Conservation (phyloP, 30 jellyfish, hydroid and myxozoan genomes). For the Pelagia noctiluca region DNA sequence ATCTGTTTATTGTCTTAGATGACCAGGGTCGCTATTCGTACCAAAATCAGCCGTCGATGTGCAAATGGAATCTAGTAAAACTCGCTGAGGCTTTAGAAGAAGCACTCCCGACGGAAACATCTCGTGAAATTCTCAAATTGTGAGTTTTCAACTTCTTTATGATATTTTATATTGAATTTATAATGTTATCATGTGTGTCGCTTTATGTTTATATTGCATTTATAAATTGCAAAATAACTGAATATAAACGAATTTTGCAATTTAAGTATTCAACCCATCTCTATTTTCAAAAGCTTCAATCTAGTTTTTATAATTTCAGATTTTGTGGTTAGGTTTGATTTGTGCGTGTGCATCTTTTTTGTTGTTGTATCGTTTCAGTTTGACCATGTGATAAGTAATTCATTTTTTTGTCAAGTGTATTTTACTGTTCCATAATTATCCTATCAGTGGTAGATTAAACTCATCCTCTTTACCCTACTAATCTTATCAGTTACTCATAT, state of each 20-base stretch:
- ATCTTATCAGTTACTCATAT: too few species aligned
- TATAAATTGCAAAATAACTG: background rate
- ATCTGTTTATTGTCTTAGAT: constrained; percentile 47
- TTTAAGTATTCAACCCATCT: background rate
- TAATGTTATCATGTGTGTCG: background rate
- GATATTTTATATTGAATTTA: background rate
- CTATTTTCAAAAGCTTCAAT: background rate
- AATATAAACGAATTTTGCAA: background rate
- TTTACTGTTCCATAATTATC: too few species aligned
- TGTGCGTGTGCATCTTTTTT: too few species aligned
- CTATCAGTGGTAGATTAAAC: too few species aligned
- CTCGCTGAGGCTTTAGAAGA: constrained; percentile 93
- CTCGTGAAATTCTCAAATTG: constrained; percentile 77
- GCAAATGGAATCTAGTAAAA: constrained; percentile 93
- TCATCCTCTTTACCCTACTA: too few species aligned
- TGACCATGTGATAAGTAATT: too few species aligned
- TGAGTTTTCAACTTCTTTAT: constrained; percentile 10
- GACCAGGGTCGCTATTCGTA: constrained; percentile 95
- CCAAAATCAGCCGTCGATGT: constrained; percentile 91
- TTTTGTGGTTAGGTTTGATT: too few species aligned
- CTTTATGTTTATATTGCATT: background rate
- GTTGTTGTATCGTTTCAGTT: too few species aligned
- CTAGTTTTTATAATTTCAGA: too few species aligned
- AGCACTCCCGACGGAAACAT: constrained; percentile 80
- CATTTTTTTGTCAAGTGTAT: too few species aligned